Evolutionary conservation across 2,888 invertebrate species (phyloP).

Genomic region (Cotesia congregata): DNA sequence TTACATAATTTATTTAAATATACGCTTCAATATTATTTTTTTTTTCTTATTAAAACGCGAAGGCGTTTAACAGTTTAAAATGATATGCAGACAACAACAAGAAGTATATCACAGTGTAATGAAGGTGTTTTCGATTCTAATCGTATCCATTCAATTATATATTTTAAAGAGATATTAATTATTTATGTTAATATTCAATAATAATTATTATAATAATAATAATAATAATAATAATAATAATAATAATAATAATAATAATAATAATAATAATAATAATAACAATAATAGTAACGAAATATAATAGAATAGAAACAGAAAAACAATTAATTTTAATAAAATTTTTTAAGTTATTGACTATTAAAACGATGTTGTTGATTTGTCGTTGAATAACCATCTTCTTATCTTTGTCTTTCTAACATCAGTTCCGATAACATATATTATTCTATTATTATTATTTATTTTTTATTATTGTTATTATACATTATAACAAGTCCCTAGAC

Average conservation of each 20-base stretch:
- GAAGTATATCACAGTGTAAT: constrained; percentile 40
- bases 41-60: constrained; percentile 8
- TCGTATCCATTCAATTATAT: background rate
- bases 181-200: background rate
- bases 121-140: constrained; percentile 25
- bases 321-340: constrained; percentile 5
- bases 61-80: constrained; percentile 27
- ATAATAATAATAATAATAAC: background rate
- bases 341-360: constrained; percentile 12
- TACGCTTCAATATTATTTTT: constrained; percentile 12
- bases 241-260: background rate
- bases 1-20: background rate
- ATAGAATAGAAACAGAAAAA: constrained; percentile 6
- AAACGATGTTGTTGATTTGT: background rate
- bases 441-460: background rate
- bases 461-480: background rate
- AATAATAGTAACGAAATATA: background rate
- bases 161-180: background rate
- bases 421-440: background rate
- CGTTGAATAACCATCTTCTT: background rate
- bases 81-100: constrained; percentile 41
- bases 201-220: background rate
- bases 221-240: too few species aligned
- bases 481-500: constrained; percentile 1
- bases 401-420: background rate